These are phyloP conservation scores for Taurulus bubalis DNA, from an alignment of 2,113 vertebrate species.

Conservation along the genomic window DNA sequence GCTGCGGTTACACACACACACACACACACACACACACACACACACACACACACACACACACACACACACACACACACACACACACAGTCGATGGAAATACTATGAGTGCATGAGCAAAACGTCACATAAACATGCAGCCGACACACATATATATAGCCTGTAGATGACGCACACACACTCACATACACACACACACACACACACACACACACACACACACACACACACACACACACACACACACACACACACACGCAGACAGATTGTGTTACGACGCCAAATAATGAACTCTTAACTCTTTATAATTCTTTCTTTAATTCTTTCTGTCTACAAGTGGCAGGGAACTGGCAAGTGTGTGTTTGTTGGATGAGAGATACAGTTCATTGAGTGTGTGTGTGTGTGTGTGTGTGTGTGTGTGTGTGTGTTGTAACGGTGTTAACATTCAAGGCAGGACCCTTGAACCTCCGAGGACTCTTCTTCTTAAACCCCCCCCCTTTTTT, in stretches of 20 bases:
- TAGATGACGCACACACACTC: conserved; percentile 34
- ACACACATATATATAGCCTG: too few relatives aligned
- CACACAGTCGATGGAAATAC: too few relatives aligned
- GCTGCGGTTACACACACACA: too few relatives aligned
- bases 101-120: too few relatives aligned
- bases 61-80: too few relatives aligned
- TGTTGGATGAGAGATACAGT: conserved; percentile 48
- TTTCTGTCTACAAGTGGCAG: background rate
- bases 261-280: conserved; percentile 15
- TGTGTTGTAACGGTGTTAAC: conserved; percentile 48
- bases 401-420: conserved; percentile 18
- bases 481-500: background rate
- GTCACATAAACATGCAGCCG: too few relatives aligned
- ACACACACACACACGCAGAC: conserved; percentile 11
- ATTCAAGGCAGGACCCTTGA: conserved; percentile 66
- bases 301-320: background rate
- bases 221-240: conserved; percentile 11
- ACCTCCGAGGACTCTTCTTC: conserved; percentile 43
- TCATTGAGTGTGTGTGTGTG: conserved; percentile 44
- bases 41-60: too few relatives aligned
- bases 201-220: conserved; percentile 21
- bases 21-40: too few relatives aligned
- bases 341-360: too few relatives aligned
- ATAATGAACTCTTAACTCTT: conserved; percentile 1
- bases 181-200: conserved; percentile 21